phyloP scores from a whole-genome alignment of 2,888 invertebrate species.

The Aphrophora alni region DNA sequence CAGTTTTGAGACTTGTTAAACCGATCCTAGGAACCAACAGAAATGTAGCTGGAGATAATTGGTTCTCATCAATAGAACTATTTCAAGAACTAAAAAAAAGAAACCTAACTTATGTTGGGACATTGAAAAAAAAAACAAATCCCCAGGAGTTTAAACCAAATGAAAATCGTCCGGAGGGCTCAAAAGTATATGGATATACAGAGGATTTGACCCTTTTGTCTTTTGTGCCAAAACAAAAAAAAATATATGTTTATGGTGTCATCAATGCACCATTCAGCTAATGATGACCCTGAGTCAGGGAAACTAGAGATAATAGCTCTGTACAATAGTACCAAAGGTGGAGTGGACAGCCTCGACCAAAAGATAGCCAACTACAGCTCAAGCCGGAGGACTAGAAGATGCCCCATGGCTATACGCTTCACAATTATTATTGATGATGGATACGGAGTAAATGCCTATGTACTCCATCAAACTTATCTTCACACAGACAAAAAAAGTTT shows the following conservation, averaged over 20 bases:
- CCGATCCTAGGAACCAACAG: slow-evolving; percentile 50
- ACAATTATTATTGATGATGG: slow-evolving; percentile 33
- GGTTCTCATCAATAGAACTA: slow-evolving; percentile 53
- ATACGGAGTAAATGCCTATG: slow-evolving; percentile 25
- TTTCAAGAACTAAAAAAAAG: slow-evolving; percentile 42
- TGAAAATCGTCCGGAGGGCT: slow-evolving; percentile 13
- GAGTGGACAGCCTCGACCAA: no score
- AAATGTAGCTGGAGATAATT: slow-evolving; percentile 53
- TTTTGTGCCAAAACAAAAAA: slow-evolving; percentile 16
- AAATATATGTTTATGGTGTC: slow-evolving; percentile 37
- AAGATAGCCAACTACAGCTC: slow-evolving; percentile 36
- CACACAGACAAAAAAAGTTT: neutral
- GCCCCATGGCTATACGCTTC: slow-evolving; percentile 42
- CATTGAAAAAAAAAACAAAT: slow-evolving; percentile 39
- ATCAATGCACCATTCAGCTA: slow-evolving; percentile 41
- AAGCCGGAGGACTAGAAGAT: slow-evolving; percentile 40
- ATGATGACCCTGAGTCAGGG: slow-evolving; percentile 7
- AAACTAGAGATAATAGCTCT: no score
- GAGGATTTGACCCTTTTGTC: slow-evolving; percentile 41
- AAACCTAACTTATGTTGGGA: slow-evolving; percentile 37
- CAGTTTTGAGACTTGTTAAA: slow-evolving; percentile 50
- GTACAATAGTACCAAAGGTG: no score
- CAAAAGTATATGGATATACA: slow-evolving; percentile 42
- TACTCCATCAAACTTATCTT: slow-evolving; percentile 19
- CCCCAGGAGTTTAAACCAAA: slow-evolving; percentile 41